Base-by-base conservation (phyloP, 2,113 vertebrate species). In the Acrocephalus kingi region DNA sequence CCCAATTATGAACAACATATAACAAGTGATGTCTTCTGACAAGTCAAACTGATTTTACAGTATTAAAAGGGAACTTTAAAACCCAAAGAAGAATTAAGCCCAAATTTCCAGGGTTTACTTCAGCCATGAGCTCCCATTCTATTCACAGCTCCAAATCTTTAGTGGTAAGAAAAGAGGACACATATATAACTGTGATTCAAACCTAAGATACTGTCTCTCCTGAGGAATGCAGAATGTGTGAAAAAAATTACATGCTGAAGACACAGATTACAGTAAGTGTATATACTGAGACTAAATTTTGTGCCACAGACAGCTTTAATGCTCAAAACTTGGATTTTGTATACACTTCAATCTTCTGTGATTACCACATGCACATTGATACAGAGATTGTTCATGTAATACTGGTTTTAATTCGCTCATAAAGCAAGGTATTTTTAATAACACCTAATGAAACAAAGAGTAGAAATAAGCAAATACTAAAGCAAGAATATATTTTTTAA, bases 401-500 rank as follows among this genome's bases (percentile, higher is more conserved):
- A 64, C 6, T 19, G 4, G 17, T n/a, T 91, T 87, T 64, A 63
- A 56, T 19, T 23, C 0, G 2, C 16, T 15, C 10, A 30, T 46
- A 79, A 4, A 66, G 31, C n/a, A 15, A 73, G 59, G 15, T n/a
- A 25, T 30, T 93, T 63, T 78, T 6, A 59, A 78, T 84, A 82
- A 58, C 18, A 61, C 7, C 45, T 41, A n/a, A 84, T 21, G 55
- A 89, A 77, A 84, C 1, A 4, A 64, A 54, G 9, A 87, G 64
- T 0, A 78, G 10, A 85, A 85, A 82, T 28, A 72, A 63, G 11
- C 7, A 72, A 86, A 68, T 25, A 62, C 6, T 73, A 77, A 77
- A 11, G 27, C 19, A 87, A 67, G 16, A 82, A 46, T 27, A 2
- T 14, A 18, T 2, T 25, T 66, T 80, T 39, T 24, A 0, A 0